phyloP scores from a whole-genome alignment of 2,113 vertebrate species.

The Nerophis ophidion region DNA sequence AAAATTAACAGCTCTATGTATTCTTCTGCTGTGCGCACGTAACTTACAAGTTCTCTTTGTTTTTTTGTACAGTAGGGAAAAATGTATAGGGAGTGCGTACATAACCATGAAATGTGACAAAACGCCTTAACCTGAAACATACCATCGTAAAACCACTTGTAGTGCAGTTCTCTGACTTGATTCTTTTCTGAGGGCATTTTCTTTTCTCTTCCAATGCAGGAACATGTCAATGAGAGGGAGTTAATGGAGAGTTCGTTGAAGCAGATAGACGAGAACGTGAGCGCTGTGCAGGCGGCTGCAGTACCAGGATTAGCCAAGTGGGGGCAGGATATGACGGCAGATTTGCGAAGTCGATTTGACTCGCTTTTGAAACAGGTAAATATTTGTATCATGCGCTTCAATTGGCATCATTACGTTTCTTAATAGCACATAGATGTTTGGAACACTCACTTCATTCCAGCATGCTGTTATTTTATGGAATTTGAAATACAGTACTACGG shows the following conservation, averaged over 20 bases:
- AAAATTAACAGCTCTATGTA: no score
- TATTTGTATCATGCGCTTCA: background rate
- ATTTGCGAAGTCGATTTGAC: conserved; percentile 78
- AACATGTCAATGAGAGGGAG: conserved; percentile 66
- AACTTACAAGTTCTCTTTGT: no score
- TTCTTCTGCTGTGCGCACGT: no score
- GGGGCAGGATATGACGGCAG: conserved; percentile 72
- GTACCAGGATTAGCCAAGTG: conserved; percentile 72
- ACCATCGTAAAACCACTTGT: no score
- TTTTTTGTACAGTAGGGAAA: no score
- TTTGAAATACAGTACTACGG: no score
- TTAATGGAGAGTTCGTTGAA: conserved; percentile 79
- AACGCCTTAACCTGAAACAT: no score
- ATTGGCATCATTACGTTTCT: background rate
- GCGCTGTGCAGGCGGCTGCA: conserved; percentile 70
- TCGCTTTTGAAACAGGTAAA: conserved; percentile 83
- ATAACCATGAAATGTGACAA: no score
- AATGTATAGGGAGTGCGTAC: no score
- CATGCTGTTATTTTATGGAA: background rate
- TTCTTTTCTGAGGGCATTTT: background rate
- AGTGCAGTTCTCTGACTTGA: no score
- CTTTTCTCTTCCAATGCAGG: conserved; percentile 30
- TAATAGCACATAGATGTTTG: background rate
- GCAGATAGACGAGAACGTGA: conserved; percentile 81
- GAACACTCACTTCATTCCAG: no score